Evolutionary conservation across 2,113 vertebrate species (phyloP), one percentile per base, ranked within the genome.

Genomic region (Pelodiscus sinensis): DNA sequence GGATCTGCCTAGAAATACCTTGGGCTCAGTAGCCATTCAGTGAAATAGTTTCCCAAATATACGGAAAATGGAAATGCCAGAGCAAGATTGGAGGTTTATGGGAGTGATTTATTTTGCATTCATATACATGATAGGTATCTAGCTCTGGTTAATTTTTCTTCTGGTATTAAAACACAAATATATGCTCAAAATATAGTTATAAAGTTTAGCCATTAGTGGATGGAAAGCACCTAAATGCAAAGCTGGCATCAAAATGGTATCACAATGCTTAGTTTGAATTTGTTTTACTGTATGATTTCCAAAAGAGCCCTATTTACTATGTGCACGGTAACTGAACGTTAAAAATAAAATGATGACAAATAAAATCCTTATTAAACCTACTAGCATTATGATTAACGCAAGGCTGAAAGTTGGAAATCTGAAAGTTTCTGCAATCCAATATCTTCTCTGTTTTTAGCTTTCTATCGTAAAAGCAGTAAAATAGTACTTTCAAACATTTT

Each of bases 1-100:
- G 79, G 86, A 75, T 77, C 19, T 38, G 2, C 0, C 0, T 58
- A 52, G 9, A 50, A 2, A 77, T 62, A 68, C 0, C 0, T 24
- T 10, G 11, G 8, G n/a, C 10, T 62, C 56, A 91, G 9, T 24
- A 90, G 44, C 7, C 52, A 29, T 10, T 85, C 0, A 0, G 11
- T 55, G 14, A 90, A 50, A 19, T 85, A 62, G 3, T 1, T 85
- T 86, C 91, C 44, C 21, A 84, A 35, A 22, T 82, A 84, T 15
- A 79, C 2, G 22, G 58, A 52, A 35, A 91, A 7, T 29, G 35
- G 12, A 65, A 81, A 83, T 44, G 9, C 3, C 62, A 44, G 5
- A 82, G 29, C 1, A 11, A 16, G 5, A 4, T 8, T 31, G 87
- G 2, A 51, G 50, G 4, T 71, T 90, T 78, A 38, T 1, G 50